Base-by-base conservation (phyloP, 2,113 vertebrate species). In the Lepus europaeus region DNA sequence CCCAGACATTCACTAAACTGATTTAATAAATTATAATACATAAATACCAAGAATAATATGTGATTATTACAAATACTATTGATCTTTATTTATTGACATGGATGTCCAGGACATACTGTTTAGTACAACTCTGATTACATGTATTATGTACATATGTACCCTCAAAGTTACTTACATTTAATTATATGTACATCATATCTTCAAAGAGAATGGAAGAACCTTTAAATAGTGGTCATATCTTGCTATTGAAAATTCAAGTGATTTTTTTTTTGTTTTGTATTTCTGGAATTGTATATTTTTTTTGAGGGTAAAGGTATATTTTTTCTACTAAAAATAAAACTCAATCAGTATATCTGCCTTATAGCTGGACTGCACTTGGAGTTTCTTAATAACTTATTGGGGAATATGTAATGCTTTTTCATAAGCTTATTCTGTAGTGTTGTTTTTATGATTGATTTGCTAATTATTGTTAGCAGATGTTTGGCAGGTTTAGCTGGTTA, bases 1-100 rank as follows among this genome's bases (percentile, higher is more conserved):
- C 27, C 49, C 81, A 96, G 85, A 68, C 33, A 85, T 72, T n/a
- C 68, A 69, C 86, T 96, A 90, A 90, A 82, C n/a, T 76, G 76
- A 85, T 61, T 93, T 96, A 93, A 59, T 96, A 88, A 96, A 94
- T 97, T 97, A 94, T 78, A 82, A 49, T 90, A 72, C 39, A 63
- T 78, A 95, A 80, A 39, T 93, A 33, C 73, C 93, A 78, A 88
- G 68, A 85, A 85, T 96, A 95, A 89, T 74, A 72, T 82, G 64
- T 92, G 92, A 96, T 51, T 23, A 70, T 90, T 95, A 94, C 73
- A 97, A 88, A 94, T 86, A 77, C 59, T 72, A 1, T 33, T 90
- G 77, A 90, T 89, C 66, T 89, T 69, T 95, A 91, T 90, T 95
- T 92, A 94, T 95, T 96, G 91, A 97, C 93, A 84, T 76, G 80